Base-by-base conservation (phyloP, 2,888 invertebrate genomes). In the Drosophila kuntzei region DNA sequence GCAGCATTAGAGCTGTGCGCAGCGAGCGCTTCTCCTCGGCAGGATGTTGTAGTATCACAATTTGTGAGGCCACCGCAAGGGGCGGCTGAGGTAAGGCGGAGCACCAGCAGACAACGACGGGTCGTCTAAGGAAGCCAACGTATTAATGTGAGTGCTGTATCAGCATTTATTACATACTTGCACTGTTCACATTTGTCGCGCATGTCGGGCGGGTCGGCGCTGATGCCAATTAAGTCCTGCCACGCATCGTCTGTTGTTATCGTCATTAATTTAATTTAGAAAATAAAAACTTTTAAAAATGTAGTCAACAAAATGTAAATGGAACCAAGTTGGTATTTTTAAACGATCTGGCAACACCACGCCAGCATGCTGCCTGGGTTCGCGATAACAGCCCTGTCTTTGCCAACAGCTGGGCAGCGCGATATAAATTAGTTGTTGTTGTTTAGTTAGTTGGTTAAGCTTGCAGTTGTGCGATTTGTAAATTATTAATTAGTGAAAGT, bases 1-100 rank as follows among this genome's bases (percentile, higher is more conserved):
- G 94, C 32, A 98, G 93, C 96, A 98, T 98, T 11, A 97, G 96
- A 14, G 97, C 98, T 29, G 98, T 98, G 54, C 97, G 94, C 44
- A 98, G 93, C 84, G 97, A 96, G 80, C 98, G 94, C 90, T 97
- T 96, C 89, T 97, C 97, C 94, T 98, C 98, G 68, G 97, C 97
- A 12, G 98, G 98, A 93, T 98, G 98, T 92, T 98, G 98, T 7
- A 98, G 93, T 64, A 98, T 94, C 76, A 97, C 95, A 47, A 98
- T 93, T 82, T 94, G 94, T 65, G 96, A 96, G 57, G 93, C 93
- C 12, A 97, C 95, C 59, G 92, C 91, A 27, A 98, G 89, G 44
- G 94, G 95, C 57, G 94, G 94, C 55, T 94, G 93, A 7, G 98
- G 98, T 69, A 98, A 93, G 43, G 95, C 96, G 36, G 94, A 93